A percentile compares a stretch with the other conserved stretches of the same genome.
Evolutionary conservation across 1,140 invertebrate genomes (phyloP).

Genomic region (Drosophila sp.): DNA sequence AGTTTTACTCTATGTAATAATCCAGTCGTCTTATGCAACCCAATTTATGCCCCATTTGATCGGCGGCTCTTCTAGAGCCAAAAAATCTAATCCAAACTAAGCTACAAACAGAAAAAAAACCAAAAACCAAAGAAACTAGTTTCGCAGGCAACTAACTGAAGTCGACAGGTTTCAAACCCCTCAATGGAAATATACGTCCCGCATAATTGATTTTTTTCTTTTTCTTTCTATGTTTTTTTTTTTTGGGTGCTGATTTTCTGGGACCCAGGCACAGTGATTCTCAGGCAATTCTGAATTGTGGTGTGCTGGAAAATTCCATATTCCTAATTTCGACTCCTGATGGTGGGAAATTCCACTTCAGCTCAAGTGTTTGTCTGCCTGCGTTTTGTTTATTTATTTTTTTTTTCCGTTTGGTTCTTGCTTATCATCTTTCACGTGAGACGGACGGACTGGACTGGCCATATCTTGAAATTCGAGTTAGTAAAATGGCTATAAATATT

Average conservation of each 20-base stretch:
- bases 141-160: slow-evolving; percentile 38
- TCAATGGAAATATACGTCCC: slow-evolving; percentile 10
- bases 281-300: slow-evolving; percentile 31
- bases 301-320: slow-evolving; percentile 17
- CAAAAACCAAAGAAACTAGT: slow-evolving; percentile 34
- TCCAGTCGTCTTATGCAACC: slow-evolving; percentile 1
- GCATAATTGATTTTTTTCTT: slow-evolving; percentile 6
- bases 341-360: slow-evolving; percentile 52
- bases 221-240: not conserved
- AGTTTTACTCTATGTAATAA: not conserved
- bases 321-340: slow-evolving; percentile 21
- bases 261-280: slow-evolving; percentile 39
- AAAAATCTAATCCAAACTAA: slow-evolving; percentile 5
- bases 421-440: slow-evolving; percentile 25
- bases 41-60: not conserved
- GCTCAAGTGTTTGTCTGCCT: slow-evolving; percentile 26
- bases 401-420: slow-evolving; percentile 11
- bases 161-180: slow-evolving; percentile 27
- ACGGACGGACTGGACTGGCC: not conserved
- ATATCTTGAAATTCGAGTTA: slow-evolving; percentile 26
- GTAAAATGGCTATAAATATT: slow-evolving; percentile 22
- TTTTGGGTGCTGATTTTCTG: slow-evolving; percentile 1
- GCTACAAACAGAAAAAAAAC: not conserved
- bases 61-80: not conserved
- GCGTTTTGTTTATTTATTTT: slow-evolving; percentile 27